Evolutionary conservation across 2,888 invertebrate genomes (phyloP).

Genomic region (Nezara viridula): DNA sequence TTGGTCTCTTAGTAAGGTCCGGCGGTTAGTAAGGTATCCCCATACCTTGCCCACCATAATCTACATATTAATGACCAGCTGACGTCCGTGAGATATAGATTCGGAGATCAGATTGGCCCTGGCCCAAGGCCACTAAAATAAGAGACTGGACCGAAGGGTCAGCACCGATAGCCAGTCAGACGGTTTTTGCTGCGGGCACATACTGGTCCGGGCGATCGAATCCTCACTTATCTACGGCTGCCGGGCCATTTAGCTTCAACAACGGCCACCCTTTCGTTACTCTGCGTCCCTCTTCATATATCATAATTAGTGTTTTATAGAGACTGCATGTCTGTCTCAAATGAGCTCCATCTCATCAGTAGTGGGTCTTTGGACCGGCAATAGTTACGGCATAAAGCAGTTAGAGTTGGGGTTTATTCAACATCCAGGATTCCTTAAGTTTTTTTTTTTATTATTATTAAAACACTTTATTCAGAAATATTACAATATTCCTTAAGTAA

Average conservation of each 20-base stretch:
- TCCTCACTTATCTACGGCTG: neutral
- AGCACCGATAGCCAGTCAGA: conserved; percentile 39
- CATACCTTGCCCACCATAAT: neutral
- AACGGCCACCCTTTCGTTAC: conserved; percentile 24
- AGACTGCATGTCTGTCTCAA: conserved; percentile 13
- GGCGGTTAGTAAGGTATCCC: no score
- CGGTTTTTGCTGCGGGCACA: conserved; percentile 27
- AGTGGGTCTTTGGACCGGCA: neutral
- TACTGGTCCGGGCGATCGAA: neutral
- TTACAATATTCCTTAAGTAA: no score
- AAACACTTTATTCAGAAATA: no score
- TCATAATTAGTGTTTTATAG: conserved; percentile 39
- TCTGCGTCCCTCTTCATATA: conserved; percentile 25
- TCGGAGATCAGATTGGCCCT: neutral
- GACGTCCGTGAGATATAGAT: neutral
- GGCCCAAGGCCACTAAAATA: neutral
- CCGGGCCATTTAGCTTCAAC: conserved; percentile 44
- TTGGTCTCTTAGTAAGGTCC: no score
- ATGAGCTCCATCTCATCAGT: neutral
- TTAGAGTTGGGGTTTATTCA: neutral
- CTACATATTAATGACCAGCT: neutral
- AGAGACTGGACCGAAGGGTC: neutral
- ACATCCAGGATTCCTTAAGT: no score
- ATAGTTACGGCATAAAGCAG: neutral
- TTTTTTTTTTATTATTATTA: no score